These are phyloP conservation scores for Pristionchus maxplancki DNA, from an alignment of 2,888 invertebrate species.

Conservation along the genomic window DNA sequence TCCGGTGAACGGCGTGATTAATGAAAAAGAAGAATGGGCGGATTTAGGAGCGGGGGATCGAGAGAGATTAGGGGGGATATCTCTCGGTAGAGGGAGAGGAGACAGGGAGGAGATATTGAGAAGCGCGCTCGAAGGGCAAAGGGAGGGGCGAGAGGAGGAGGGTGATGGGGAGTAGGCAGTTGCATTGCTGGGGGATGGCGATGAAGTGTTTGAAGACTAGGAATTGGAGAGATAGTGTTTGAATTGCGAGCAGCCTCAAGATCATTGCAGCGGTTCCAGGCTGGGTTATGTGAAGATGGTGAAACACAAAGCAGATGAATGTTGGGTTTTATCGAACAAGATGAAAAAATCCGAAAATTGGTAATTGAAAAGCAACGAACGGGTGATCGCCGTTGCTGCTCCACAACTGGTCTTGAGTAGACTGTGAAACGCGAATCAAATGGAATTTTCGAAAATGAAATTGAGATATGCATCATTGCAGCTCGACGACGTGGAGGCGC, in stretches of 20 bases:
- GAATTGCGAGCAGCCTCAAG: no score
- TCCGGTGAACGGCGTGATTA: conserved; percentile 24
- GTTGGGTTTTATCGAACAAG: no score
- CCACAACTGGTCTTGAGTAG: background rate
- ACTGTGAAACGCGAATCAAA: background rate
- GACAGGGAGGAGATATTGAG: conserved; percentile 50
- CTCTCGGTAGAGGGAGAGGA: conserved; percentile 47
- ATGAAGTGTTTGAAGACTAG: no score
- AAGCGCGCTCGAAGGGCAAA: no score
- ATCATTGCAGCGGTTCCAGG: background rate
- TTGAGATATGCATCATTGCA: background rate
- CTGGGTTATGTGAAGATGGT: background rate
- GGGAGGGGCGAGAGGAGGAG: background rate
- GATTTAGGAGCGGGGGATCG: conserved; percentile 31
- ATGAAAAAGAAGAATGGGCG: conserved; percentile 49
- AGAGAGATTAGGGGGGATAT: conserved; percentile 51
- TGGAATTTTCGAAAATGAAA: background rate
- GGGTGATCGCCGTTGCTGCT: background rate
- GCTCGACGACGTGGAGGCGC: conserved; percentile 52
- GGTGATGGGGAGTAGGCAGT: background rate
- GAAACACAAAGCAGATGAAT: background rate
- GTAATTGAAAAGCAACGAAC: background rate
- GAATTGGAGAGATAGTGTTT: no score
- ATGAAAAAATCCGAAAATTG: no score
- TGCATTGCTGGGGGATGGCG: background rate